A percentile compares a stretch with the other conserved stretches of the same genome.
Conservation (phyloP, 1,140 invertebrate species). For the Penaeus vannamei region DNA sequence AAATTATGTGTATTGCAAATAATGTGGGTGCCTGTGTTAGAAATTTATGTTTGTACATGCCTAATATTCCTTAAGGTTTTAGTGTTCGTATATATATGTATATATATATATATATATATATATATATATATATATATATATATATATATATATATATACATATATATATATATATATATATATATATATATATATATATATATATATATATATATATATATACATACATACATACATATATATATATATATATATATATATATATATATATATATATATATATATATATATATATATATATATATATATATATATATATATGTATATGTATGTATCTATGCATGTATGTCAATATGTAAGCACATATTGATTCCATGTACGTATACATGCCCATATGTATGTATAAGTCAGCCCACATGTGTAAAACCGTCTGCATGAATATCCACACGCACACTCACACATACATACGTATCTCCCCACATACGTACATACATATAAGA, state of each 20-base stretch:
- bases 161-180: too few relatives aligned
- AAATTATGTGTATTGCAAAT: too few relatives aligned
- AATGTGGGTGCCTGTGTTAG: too few relatives aligned
- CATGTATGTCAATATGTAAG: neutral
- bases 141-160: too few relatives aligned
- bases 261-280: constrained; percentile 22
- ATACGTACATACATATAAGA: neutral
- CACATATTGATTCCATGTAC: neutral
- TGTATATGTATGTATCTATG: neutral
- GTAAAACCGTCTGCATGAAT: neutral
- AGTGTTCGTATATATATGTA: too few relatives aligned
- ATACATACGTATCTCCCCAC: neutral
- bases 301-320: constrained; percentile 19
- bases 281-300: constrained; percentile 12
- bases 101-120: too few relatives aligned
- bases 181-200: too few relatives aligned
- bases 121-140: too few relatives aligned
- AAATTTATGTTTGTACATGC: too few relatives aligned
- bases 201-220: too few relatives aligned
- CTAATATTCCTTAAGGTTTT: too few relatives aligned
- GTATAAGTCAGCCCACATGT: neutral
- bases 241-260: neutral
- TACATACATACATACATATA: neutral
- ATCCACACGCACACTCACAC: neutral
- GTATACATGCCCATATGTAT: constrained; percentile 2